These are phyloP conservation scores for Cydia strobilella DNA, from an alignment of 1,140 invertebrate genomes.

Conservation along the genomic window DNA sequence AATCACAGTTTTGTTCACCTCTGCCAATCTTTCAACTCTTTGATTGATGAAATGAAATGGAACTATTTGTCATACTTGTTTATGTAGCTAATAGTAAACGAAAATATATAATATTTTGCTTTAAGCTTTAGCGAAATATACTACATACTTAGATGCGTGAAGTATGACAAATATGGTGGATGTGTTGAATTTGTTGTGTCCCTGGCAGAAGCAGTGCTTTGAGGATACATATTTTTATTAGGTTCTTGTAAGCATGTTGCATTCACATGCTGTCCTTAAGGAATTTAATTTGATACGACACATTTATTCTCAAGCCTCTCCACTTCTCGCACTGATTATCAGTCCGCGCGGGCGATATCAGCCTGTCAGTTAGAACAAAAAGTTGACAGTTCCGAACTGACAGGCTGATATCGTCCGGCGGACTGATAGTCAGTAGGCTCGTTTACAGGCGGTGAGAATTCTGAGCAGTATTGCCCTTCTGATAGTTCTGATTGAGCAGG, in stretches of 20 bases:
- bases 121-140: constrained; percentile 30
- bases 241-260: constrained; percentile 6
- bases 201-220: constrained; percentile 39
- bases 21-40: no score
- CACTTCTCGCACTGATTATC: no score
- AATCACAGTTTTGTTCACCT: no score
- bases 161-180: constrained; percentile 26
- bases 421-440: no score
- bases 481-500: no score
- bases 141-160: constrained; percentile 32
- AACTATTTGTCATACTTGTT: constrained; percentile 32
- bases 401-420: no score
- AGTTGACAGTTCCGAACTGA: no score
- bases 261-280: neutral
- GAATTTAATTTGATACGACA: neutral
- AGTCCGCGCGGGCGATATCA: no score
- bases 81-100: constrained; percentile 1
- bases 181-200: constrained; percentile 34
- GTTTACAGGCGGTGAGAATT: no score
- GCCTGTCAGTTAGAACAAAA: no score
- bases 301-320: no score
- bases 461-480: no score
- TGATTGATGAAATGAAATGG: constrained; percentile 4
- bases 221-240: neutral
- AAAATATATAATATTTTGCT: constrained; percentile 5